Conservation (phyloP, 2,113 vertebrate species). For the Scophthalmus maximus region DNA sequence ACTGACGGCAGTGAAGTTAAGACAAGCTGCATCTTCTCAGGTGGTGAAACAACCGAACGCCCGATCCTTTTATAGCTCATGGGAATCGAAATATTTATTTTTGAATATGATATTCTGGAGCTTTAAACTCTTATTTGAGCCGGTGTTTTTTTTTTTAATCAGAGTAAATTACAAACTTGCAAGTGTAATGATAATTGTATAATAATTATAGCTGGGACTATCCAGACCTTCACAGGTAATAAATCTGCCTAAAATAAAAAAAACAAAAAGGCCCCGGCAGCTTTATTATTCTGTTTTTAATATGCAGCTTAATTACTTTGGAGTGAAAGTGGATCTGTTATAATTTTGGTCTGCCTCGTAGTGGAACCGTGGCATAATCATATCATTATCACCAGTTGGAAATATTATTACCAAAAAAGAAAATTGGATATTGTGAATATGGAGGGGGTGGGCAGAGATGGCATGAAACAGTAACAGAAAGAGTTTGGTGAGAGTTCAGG, state of each 20-base stretch:
- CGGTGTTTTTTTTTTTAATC: neutral
- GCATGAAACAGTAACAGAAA: no score
- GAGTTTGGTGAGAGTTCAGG: no score
- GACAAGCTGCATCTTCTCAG: neutral
- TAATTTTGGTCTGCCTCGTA: slow-evolving; percentile 22
- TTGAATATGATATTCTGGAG: neutral
- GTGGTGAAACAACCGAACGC: neutral
- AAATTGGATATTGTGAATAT: neutral
- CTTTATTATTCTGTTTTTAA: slow-evolving; percentile 34
- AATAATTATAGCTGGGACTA: neutral
- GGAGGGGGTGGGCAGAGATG: no score
- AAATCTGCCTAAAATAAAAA: slow-evolving; percentile 34
- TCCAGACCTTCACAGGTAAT: slow-evolving; percentile 24
- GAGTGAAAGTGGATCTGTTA: slow-evolving; percentile 5
- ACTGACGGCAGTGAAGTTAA: neutral
- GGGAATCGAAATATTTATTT: neutral
- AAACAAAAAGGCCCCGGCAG: slow-evolving; percentile 25
- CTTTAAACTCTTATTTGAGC: neutral
- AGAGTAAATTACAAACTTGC: neutral
- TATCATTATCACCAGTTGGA: slow-evolving; percentile 28
- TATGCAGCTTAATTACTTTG: slow-evolving; percentile 41
- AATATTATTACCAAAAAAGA: slow-evolving; percentile 25
- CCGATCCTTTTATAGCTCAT: neutral
- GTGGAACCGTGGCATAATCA: slow-evolving; percentile 20
- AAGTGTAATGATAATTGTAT: slow-evolving; percentile 8